Evolutionary conservation across 2,888 invertebrate species (phyloP).

Genomic region (Danaus chrysippus): DNA sequence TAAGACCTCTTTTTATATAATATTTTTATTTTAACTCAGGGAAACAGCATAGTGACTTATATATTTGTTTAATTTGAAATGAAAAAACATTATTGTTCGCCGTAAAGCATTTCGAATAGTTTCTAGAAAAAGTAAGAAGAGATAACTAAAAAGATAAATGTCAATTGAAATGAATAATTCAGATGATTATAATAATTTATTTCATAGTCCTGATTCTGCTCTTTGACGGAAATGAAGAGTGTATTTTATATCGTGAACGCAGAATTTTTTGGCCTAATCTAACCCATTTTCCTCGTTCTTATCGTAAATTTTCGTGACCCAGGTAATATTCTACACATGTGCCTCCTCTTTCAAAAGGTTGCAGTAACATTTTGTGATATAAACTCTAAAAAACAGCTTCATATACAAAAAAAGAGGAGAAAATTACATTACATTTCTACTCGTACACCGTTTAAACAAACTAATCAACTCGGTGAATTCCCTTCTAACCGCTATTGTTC

Average conservation of each 20-base stretch:
- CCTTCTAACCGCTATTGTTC: conserved; percentile 20
- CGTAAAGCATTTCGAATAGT: no score
- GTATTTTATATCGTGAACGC: conserved; percentile 24
- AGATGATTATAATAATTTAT: conserved; percentile 1
- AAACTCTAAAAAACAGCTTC: not conserved
- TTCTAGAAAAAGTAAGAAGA: no score
- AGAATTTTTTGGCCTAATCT: conserved; percentile 22
- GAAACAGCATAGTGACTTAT: no score
- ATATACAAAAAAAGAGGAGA: not conserved
- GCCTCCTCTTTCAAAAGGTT: not conserved
- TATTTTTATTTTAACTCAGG: not conserved
- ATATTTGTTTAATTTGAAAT: no score
- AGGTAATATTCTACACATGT: conserved; percentile 17
- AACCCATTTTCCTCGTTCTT: conserved; percentile 13
- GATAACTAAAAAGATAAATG: no score
- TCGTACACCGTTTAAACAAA: conserved; percentile 13
- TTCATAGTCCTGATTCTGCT: conserved; percentile 11
- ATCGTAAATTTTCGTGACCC: conserved; percentile 22
- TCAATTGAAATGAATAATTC: not conserved
- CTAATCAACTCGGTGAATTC: conserved; percentile 22
- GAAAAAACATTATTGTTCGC: no score
- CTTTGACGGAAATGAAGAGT: conserved; percentile 12
- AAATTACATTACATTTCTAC: not conserved
- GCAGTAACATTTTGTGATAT: not conserved
- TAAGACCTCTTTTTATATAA: not conserved